Base-by-base conservation (phyloP, 2,797 vertebrate genomes). In the Lithobates sylvaticus region DNA sequence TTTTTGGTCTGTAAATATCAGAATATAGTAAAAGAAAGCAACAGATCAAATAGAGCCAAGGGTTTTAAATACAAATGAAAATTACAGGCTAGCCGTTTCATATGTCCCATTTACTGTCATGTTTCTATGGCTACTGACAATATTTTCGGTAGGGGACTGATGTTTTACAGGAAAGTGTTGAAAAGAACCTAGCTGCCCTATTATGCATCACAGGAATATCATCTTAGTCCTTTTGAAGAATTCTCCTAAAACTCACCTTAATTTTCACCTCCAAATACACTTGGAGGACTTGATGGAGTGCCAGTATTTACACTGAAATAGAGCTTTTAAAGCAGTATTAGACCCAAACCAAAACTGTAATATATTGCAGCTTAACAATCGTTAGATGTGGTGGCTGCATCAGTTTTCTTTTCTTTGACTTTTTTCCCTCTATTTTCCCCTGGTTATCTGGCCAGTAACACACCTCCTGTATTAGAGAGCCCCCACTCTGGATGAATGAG, bases 61-160 rank as follows among this genome's bases (percentile, higher is more conserved):
- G 23, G 44, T 69, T 47, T 47, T 29, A 79, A 79, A 79, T 69
- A 50, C 78, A 69, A 1, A 58, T 34, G 29, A 34, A 81, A 81
- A 81, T 75, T 72, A 81, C 32, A 72, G 50, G 32, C 79, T 27
- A 27, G 29, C 18, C 47, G 54, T 42, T 81, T 81, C 50, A 72
- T 42, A 36, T 81, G 79, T 72, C 79, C 69, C 23, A 72, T 72
- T 72, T 81, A 39, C 68, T 61, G 34, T 34, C 64, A 76, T 15
- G 72, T 76, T 75, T 76, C 81, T 76, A 83, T 81, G 50, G 79
- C 50, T 81, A 81, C 79, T 39, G 50, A 81, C 50, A 81, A 61
- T 72, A 72, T 76, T 69, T 76, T 83, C 23, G 21, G 74, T 26
- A 29, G 74, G 73, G 29, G 29, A 70, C 47, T 54, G 26, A 68